These are phyloP conservation scores for Diarsia rubi DNA, from an alignment of 2,888 invertebrate genomes.

Conservation along the genomic window DNA sequence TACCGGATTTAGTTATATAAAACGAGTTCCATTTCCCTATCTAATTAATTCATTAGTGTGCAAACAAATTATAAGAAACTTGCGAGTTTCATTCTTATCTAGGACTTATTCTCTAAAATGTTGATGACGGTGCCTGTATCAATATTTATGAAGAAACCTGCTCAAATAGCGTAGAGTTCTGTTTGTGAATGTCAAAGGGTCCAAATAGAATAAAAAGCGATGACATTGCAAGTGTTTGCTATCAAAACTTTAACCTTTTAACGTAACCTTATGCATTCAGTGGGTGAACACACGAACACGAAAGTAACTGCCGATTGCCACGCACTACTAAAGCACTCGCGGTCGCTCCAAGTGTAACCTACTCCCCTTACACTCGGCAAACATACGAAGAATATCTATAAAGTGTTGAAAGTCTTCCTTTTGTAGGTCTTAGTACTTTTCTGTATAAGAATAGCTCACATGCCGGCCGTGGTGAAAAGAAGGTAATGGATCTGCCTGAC, in stretches of 20 bases:
- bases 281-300: slow-evolving; percentile 63
- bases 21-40: slow-evolving; percentile 1
- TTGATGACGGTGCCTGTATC: neutral
- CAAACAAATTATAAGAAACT: neutral
- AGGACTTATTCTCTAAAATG: neutral
- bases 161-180: neutral
- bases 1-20: slow-evolving; percentile 10
- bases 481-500: neutral
- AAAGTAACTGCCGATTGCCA: slow-evolving; percentile 66
- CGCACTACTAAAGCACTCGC: slow-evolving; percentile 64
- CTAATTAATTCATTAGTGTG: slow-evolving; percentile 17
- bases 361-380: slow-evolving; percentile 47
- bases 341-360: slow-evolving; percentile 61
- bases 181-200: slow-evolving; percentile 18
- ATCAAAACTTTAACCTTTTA: slow-evolving; percentile 66
- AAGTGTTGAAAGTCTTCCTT: slow-evolving; percentile 25
- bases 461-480: neutral
- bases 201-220: slow-evolving; percentile 47
- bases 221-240: slow-evolving; percentile 67
- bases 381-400: slow-evolving; percentile 37
- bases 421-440: slow-evolving; percentile 29
- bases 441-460: slow-evolving; percentile 20
- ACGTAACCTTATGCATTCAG: slow-evolving; percentile 66
- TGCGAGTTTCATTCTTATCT: neutral
- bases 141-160: slow-evolving; percentile 18